phyloP scores from a whole-genome alignment of 2,888 invertebrate genomes.

The Rotaria socialis region DNA sequence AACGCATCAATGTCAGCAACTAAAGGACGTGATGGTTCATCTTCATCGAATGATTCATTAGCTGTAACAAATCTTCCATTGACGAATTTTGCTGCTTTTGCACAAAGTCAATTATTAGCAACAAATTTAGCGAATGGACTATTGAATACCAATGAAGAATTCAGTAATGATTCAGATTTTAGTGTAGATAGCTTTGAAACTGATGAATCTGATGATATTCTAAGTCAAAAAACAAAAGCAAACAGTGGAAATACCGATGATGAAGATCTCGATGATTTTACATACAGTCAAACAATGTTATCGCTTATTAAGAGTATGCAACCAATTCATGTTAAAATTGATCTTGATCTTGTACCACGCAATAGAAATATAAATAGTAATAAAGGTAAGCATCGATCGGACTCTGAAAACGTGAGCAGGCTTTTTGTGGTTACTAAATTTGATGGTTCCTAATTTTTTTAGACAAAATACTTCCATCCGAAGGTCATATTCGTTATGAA shows the following conservation, averaged over 20 bases:
- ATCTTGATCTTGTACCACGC: neutral
- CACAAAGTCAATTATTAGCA: slow-evolving; percentile 8
- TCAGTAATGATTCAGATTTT: neutral
- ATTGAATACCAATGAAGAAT: neutral
- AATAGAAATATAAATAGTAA: neutral
- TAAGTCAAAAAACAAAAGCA: neutral
- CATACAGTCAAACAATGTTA: slow-evolving; percentile 36
- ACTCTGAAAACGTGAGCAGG: too few relatives aligned
- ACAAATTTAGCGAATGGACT: neutral
- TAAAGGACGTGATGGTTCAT: neutral
- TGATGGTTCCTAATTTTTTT: too few relatives aligned
- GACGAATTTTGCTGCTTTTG: slow-evolving; percentile 7
- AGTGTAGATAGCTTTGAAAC: neutral
- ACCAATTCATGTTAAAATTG: slow-evolving; percentile 10
- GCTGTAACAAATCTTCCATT: neutral
- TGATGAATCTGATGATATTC: slow-evolving; percentile 1
- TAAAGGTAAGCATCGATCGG: neutral
- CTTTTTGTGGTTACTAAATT: too few relatives aligned
- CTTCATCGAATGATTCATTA: neutral
- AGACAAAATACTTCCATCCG: neutral
- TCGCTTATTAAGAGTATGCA: slow-evolving; percentile 3
- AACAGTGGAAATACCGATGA: neutral
- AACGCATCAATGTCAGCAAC: neutral
- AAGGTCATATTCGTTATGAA: slow-evolving; percentile 20
- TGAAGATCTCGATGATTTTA: slow-evolving; percentile 26